Conservation (phyloP, 2,797 vertebrate species). For the Amblyraja radiata region DNA sequence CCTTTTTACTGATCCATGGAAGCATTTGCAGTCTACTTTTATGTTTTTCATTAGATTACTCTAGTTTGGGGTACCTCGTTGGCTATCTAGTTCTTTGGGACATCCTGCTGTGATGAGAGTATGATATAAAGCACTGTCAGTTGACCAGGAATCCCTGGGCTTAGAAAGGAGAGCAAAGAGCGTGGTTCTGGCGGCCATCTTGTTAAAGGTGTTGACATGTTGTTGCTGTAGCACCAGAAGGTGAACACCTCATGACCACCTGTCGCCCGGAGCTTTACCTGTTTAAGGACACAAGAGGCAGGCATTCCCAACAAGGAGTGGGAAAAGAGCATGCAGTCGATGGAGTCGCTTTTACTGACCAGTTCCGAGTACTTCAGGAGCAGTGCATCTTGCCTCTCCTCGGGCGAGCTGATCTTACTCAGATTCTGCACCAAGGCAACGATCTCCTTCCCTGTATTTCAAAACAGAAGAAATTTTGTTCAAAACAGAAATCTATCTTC, state of each 20-base stretch:
- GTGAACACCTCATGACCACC: neutral
- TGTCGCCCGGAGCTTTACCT: neutral
- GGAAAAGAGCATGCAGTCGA: neutral
- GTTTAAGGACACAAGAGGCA: neutral
- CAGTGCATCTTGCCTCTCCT: conserved; percentile 75
- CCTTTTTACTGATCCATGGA: too few species aligned
- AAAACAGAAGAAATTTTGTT: neutral
- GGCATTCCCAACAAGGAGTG: neutral
- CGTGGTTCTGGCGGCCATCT: too few species aligned
- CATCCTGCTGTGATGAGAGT: too few species aligned
- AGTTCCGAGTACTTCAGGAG: conserved; percentile 75
- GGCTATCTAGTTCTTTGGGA: too few species aligned
- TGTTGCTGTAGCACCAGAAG: neutral
- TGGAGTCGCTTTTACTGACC: conserved; percentile 63
- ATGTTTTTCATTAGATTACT: too few species aligned
- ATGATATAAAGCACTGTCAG: too few species aligned
- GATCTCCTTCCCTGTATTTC: conserved; percentile 78
- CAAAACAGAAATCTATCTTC: too few species aligned
- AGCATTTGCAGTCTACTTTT: too few species aligned
- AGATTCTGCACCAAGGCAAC: conserved; percentile 71
- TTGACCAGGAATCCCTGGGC: too few species aligned
- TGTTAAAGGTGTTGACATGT: neutral
- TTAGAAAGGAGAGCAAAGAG: too few species aligned
- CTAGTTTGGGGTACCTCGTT: too few species aligned
- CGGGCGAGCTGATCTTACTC: conserved; percentile 65